A percentile compares a stretch with the other conserved stretches of the same genome.
These are phyloP conservation scores for Bos indicus DNA, from an alignment of 2,113 vertebrate genomes.

Conservation along the genomic window DNA sequence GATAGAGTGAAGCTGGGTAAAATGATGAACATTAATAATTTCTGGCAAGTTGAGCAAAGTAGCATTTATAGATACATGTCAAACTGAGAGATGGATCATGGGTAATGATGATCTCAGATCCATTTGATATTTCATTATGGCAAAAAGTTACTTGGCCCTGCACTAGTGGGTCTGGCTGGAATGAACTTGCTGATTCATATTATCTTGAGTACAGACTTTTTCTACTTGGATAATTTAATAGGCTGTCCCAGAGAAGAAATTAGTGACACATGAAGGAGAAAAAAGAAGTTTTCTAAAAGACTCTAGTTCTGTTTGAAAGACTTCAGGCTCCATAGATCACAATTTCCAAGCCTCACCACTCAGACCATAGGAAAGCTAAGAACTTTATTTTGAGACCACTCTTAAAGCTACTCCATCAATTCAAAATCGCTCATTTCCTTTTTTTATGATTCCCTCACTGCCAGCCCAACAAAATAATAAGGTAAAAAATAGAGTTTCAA, in stretches of 20 bases:
- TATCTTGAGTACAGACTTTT: background rate
- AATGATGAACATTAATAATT: background rate
- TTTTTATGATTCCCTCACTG: background rate
- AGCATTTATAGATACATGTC: background rate
- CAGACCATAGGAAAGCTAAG: background rate
- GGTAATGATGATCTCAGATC: background rate
- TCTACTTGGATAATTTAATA: constrained; percentile 36
- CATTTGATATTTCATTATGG: background rate
- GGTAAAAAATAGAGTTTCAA: background rate
- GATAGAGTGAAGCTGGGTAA: background rate
- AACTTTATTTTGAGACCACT: background rate
- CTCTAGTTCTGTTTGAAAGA: constrained; percentile 41
- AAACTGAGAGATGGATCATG: background rate
- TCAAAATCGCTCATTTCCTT: background rate
- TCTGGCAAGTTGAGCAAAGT: constrained; percentile 24
- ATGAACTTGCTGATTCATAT: background rate
- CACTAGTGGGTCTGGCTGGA: background rate
- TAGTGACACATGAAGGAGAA: background rate
- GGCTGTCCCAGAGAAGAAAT: constrained; percentile 25
- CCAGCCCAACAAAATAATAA: background rate
- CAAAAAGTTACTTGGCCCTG: constrained; percentile 43
- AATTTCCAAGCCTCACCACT: background rate
- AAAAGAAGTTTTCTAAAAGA: background rate
- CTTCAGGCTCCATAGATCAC: background rate
- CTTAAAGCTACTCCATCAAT: background rate